Conservation (phyloP, 2,888 invertebrate genomes). For the Pyrrhosoma nymphula region DNA sequence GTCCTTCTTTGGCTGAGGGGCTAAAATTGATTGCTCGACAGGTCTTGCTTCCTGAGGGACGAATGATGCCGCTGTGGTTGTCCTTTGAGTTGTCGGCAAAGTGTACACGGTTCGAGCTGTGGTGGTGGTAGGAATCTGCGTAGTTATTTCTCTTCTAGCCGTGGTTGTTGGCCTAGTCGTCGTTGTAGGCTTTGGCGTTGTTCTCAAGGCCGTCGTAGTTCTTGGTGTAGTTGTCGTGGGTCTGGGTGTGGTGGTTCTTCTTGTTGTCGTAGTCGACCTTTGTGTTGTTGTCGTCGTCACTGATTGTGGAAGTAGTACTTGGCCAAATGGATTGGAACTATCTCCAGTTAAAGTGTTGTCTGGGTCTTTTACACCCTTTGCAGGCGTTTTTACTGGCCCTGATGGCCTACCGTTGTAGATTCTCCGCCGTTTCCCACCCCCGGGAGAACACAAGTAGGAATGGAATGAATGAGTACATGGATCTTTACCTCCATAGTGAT, state of each 20-base stretch:
- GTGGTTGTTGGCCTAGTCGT: background rate
- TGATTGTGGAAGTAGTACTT: background rate
- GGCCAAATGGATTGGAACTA: conserved; percentile 13
- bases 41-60: conserved; percentile 35
- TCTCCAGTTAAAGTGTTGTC: background rate
- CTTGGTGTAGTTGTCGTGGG: background rate
- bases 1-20: background rate
- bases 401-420: background rate
- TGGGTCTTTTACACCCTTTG: background rate
- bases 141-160: background rate
- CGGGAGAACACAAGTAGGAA: conserved; percentile 69
- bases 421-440: background rate
- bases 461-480: conserved; percentile 70
- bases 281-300: background rate
- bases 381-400: background rate
- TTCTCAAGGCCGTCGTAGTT: background rate
- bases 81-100: background rate
- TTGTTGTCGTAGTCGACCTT: background rate
- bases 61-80: background rate
- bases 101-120: background rate
- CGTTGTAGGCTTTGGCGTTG: background rate
- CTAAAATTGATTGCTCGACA: background rate
- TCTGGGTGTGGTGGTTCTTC: background rate
- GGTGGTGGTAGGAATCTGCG: background rate
- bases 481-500: conserved; percentile 26